phyloP scores from a whole-genome alignment of 2,797 vertebrate genomes.

The Oophaga sylvatica region DNA sequence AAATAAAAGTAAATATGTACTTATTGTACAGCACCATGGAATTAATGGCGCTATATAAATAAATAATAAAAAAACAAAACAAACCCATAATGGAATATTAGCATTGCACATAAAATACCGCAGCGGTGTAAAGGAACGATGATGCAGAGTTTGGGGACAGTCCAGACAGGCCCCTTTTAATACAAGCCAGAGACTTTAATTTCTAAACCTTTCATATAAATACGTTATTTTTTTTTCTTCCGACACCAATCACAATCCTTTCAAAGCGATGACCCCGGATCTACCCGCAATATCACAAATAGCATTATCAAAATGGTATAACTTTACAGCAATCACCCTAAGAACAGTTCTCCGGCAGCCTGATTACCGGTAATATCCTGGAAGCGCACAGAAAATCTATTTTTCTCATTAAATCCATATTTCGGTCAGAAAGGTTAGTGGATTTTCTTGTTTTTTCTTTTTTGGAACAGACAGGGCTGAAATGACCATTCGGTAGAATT shows the following conservation, averaged over 20 bases:
- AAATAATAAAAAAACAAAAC: too few species aligned
- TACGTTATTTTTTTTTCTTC: neutral
- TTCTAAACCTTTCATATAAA: neutral
- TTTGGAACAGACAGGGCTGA: neutral
- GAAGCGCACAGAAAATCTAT: slow-evolving; percentile 19
- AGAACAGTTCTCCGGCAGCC: neutral
- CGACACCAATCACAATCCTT: neutral
- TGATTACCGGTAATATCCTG: slow-evolving; percentile 44
- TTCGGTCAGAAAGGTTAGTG: neutral
- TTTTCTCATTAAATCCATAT: slow-evolving; percentile 26
- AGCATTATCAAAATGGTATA: neutral
- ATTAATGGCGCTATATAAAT: too few species aligned
- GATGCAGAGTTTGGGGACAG: too few species aligned
- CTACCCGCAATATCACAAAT: slow-evolving; percentile 6
- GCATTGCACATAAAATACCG: too few species aligned
- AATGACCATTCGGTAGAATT: neutral
- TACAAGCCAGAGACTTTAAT: neutral
- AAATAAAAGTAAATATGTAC: too few species aligned
- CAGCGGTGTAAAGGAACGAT: too few species aligned
- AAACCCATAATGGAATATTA: too few species aligned
- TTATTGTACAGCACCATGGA: too few species aligned
- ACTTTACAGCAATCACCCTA: slow-evolving; percentile 33
- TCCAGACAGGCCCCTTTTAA: neutral
- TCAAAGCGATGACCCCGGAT: slow-evolving; percentile 9
- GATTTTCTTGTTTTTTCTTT: neutral